Conservation (phyloP, 1,140 invertebrate species). For the Manduca sexta region DNA sequence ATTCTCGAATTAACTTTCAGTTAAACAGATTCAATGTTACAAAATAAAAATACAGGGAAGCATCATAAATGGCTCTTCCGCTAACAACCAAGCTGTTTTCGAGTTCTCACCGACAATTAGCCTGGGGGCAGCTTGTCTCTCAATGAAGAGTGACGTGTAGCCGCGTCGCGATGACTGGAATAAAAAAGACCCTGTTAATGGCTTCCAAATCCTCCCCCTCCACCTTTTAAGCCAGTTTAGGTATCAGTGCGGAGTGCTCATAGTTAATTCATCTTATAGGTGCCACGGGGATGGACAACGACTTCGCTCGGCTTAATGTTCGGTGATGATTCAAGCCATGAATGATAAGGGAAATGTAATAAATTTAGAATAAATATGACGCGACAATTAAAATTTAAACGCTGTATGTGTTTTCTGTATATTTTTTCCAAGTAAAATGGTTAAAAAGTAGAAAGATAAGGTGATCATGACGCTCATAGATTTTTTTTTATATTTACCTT, state of each 20-base stretch:
- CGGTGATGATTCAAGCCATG: too few species aligned
- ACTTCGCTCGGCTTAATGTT: too few species aligned
- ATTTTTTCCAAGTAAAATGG: too few species aligned
- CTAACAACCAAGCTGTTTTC: slow-evolving; percentile 14
- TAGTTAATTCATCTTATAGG: neutral
- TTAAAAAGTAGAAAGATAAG: too few species aligned
- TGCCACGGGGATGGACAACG: neutral
- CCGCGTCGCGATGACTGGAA: slow-evolving; percentile 21
- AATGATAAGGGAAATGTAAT: too few species aligned
- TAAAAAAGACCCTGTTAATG: slow-evolving; percentile 39
- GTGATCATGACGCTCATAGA: too few species aligned
- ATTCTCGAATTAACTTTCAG: too few species aligned
- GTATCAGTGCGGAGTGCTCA: neutral
- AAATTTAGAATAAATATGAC: too few species aligned
- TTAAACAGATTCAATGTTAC: too few species aligned
- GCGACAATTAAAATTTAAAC: too few species aligned
- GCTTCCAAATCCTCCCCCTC: neutral
- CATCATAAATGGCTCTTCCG: slow-evolving; percentile 4
- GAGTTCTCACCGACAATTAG: slow-evolving; percentile 29
- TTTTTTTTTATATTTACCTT: too few species aligned
- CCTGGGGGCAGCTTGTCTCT: slow-evolving; percentile 15
- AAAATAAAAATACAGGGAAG: slow-evolving; percentile 1
- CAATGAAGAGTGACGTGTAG: slow-evolving; percentile 30
- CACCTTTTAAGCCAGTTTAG: neutral
- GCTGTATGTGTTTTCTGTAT: too few species aligned